Percentiles rank a stretch among this genome's conserved stretches.
Conservation (phyloP, 2,113 vertebrate genomes). For the Lophura nycthemera region DNA sequence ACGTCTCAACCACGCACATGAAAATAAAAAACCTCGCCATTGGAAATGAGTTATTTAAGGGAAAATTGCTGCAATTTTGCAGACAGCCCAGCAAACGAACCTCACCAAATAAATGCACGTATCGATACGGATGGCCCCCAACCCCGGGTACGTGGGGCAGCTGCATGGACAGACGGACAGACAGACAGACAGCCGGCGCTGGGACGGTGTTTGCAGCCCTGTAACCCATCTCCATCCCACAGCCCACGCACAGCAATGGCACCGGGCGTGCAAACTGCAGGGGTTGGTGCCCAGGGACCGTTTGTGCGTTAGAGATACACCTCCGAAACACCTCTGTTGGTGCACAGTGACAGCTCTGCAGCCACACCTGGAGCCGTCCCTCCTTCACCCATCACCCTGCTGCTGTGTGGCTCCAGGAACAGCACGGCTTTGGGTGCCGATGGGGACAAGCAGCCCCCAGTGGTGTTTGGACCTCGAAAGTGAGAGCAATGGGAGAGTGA, state of each 20-base stretch:
- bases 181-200: not conserved
- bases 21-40: not conserved
- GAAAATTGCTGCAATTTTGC: conserved; percentile 56
- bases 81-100: conserved; percentile 4
- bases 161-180: too few relatives aligned
- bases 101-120: not conserved
- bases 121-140: not conserved
- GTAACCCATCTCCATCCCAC: too few relatives aligned
- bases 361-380: not conserved
- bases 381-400: not conserved
- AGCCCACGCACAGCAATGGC: too few relatives aligned
- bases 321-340: too few relatives aligned
- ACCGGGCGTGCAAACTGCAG: too few relatives aligned
- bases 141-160: not conserved
- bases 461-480: conserved; percentile 45
- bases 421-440: fast-evolving
- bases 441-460: not conserved
- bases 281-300: too few relatives aligned
- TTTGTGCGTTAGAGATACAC: too few relatives aligned
- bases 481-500: conserved; percentile 59
- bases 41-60: conserved; percentile 43
- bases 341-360: not conserved
- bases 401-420: not conserved
- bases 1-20: conserved; percentile 5
- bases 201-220: too few relatives aligned